Conservation (phyloP, 2,113 vertebrate genomes). For the Datnioides undecimradiatus region DNA sequence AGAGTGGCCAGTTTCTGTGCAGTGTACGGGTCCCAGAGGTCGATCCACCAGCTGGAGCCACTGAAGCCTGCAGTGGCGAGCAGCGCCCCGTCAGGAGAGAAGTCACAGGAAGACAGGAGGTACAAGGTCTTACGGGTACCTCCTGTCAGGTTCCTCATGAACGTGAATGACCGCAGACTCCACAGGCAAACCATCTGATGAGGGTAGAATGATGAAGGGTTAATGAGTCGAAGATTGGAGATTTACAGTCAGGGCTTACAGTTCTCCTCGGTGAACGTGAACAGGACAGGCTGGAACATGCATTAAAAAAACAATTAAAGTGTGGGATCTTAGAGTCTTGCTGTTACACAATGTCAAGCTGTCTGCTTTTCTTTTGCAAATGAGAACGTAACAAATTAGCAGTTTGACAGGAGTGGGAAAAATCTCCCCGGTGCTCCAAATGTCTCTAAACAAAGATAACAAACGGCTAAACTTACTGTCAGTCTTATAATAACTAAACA, state of each 20-base stretch:
- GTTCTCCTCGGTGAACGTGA: neutral
- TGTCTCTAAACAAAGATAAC: neutral
- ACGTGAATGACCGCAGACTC: constrained; percentile 93
- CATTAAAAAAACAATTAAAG: neutral
- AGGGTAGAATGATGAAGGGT: neutral
- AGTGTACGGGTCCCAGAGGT: constrained; percentile 98
- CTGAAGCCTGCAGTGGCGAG: constrained; percentile 91
- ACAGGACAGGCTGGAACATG: constrained; percentile 10
- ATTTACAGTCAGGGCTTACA: neutral
- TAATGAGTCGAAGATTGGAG: too few relatives aligned
- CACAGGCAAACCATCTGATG: constrained; percentile 92
- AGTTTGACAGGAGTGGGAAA: constrained; percentile 13
- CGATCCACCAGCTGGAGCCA: constrained; percentile 87
- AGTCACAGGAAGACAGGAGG: constrained; percentile 92
- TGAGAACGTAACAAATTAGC: neutral
- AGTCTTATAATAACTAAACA: neutral
- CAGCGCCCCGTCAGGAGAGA: constrained; percentile 93
- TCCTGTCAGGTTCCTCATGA: constrained; percentile 90
- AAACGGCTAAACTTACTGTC: neutral
- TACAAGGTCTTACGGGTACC: constrained; percentile 87
- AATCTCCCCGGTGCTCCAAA: neutral
- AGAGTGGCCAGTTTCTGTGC: constrained; percentile 91
- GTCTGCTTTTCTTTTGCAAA: neutral
- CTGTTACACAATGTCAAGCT: neutral
- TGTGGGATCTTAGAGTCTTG: constrained; percentile 9